Evolutionary conservation across 2,888 invertebrate genomes (phyloP), one percentile per base, ranked within the genome.

Genomic region (Hirudinaria manillensis): DNA sequence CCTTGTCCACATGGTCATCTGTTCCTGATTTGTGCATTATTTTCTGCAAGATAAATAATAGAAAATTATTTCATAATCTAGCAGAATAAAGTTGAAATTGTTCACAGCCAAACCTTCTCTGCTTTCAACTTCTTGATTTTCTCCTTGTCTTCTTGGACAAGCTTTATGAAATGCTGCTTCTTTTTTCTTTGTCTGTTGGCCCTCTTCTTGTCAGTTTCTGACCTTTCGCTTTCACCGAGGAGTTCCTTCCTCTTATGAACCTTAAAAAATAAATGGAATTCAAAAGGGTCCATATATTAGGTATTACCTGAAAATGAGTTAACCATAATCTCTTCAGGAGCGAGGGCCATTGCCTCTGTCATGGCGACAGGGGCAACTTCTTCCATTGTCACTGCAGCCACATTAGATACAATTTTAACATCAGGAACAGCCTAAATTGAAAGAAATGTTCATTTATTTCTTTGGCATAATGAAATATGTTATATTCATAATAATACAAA

Each of bases 331-430:
- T 98, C 97, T 86, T 96, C 93, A 0, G 98, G 96, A 27, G 97
- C 96, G 78, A 97, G 87, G 55, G 94, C 85, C 1, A 91, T 88
- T 3, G 92, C 92, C 85, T 94, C 92, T 82, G 91, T 93, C 0
- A 91, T 89, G n/a, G 91, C 90, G 7, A 93, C 88, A 0, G 97
- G 97, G 0, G 94, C 94, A 10, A 96, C 94, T 86, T 99, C 98
- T 86, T 99, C 99, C 90, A 96, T 92, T 45, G 88, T 89, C 72
- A 98, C 90, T 0, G 95, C 93, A 0, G 97, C 93, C 78, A 93
- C 88, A 83, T 99, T 97, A 77, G 90, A 92, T 6, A 98, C 89
- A 77, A 99, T 91, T 86, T 92, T 93, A 1, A 95, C 87, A 82
- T 98, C 97, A 0, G 94, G 92, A 77, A 90, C 89, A 0, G 91